Evolutionary conservation across 2,888 invertebrate genomes (phyloP).

Genomic region (Chrysolina oricalcia): DNA sequence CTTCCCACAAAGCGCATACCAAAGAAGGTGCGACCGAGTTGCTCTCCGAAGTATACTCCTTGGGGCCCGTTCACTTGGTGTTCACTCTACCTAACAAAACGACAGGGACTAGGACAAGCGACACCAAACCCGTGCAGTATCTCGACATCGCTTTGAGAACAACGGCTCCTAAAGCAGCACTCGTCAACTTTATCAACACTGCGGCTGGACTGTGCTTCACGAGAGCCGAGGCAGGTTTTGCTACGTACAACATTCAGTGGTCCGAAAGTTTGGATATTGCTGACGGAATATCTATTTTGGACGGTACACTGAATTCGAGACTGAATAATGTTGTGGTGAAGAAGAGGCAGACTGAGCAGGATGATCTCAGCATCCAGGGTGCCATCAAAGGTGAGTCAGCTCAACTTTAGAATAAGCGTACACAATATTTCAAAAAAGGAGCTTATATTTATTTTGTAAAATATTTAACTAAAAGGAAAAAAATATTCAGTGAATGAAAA

Average conservation of each 20-base stretch:
- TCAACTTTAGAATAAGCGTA: too few species aligned
- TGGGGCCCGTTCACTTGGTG: conserved; percentile 66
- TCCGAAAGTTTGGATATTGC: conserved; percentile 61
- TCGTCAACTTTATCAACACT: conserved; percentile 65
- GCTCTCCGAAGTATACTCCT: conserved; percentile 60
- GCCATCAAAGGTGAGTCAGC: conserved; percentile 66
- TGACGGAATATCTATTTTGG: conserved; percentile 64
- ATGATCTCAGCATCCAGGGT: conserved; percentile 65
- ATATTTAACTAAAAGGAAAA: too few species aligned
- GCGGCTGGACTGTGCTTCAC: conserved; percentile 65
- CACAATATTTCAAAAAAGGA: too few species aligned
- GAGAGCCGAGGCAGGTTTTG: conserved; percentile 65
- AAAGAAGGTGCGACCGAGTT: conserved; percentile 62
- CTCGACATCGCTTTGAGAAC: conserved; percentile 66
- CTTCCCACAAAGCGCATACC: conserved; percentile 63
- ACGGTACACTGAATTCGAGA: conserved; percentile 64
- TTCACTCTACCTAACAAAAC: conserved; percentile 64
- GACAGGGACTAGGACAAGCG: conserved; percentile 56
- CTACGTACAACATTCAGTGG: conserved; percentile 67
- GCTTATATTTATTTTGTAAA: too few species aligned
- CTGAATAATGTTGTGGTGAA: conserved; percentile 63
- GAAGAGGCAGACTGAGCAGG: conserved; percentile 61
- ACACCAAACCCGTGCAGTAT: conserved; percentile 65
- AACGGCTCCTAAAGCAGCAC: conserved; percentile 66
- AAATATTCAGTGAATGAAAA: too few species aligned